A percentile compares a stretch with the other conserved stretches of the same genome.
These are phyloP conservation scores for Sorex fumeus DNA, from an alignment of 2,113 vertebrate genomes.

Conservation along the genomic window DNA sequence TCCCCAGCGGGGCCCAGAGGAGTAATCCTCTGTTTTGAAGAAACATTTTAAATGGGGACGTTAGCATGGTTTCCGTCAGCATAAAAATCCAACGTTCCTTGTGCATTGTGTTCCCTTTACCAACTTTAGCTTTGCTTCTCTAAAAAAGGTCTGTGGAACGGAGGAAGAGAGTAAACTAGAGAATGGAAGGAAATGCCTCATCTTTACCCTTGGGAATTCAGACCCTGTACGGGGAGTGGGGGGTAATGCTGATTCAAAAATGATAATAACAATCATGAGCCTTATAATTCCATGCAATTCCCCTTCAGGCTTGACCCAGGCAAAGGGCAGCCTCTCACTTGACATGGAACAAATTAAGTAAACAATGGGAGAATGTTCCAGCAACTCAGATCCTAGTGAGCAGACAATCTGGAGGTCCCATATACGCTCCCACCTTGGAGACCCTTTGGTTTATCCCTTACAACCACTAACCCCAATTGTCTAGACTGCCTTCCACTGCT, in stretches of 20 bases:
- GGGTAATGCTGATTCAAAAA: neutral
- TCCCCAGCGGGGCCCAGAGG: neutral
- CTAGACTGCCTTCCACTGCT: neutral
- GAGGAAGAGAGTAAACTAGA: neutral
- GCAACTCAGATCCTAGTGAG: neutral
- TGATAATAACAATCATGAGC: neutral
- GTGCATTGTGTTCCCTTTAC: neutral
- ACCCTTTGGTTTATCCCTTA: neutral
- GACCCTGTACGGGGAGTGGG: neutral
- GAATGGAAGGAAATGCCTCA: neutral
- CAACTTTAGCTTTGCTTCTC: slow-evolving; percentile 21
- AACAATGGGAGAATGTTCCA: neutral
- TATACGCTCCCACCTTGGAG: neutral
- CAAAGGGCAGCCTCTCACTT: neutral
- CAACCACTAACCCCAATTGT: neutral
- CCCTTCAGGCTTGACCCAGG: neutral
- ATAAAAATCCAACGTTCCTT: neutral
- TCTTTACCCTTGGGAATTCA: slow-evolving; percentile 3
- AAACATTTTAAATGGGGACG: slow-evolving; percentile 18
- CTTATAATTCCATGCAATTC: neutral
- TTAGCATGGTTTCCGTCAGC: neutral
- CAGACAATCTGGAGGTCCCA: neutral
- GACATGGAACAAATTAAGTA: neutral
- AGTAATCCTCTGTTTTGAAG: neutral
- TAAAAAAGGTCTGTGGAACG: neutral